Evolutionary conservation across 2,113 vertebrate species (phyloP).

Genomic region (Recurvirostra avosetta): DNA sequence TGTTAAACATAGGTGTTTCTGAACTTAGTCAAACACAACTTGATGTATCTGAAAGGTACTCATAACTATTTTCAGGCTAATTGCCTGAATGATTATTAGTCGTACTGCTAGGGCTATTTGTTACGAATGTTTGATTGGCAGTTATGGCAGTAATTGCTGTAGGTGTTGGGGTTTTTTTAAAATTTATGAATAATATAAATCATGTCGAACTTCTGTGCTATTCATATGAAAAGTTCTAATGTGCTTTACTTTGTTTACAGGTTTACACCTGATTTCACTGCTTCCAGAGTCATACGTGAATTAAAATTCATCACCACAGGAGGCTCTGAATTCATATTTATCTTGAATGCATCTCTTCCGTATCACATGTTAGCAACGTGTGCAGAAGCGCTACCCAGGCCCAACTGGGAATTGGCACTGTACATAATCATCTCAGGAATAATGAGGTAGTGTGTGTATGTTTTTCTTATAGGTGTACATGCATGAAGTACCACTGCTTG

Average conservation of each 20-base stretch:
- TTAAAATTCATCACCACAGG: conserved; percentile 88
- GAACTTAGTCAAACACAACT: not conserved
- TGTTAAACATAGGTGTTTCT: not conserved
- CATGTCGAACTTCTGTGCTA: not conserved
- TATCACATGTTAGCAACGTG: conserved; percentile 95
- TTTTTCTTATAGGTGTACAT: rapidly evolving
- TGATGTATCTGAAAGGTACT: not conserved
- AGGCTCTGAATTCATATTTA: conserved; percentile 92
- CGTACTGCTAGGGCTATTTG: not conserved
- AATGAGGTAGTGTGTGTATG: conserved; percentile 82
- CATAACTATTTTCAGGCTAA: not conserved
- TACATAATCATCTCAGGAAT: conserved; percentile 92
- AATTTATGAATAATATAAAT: not conserved
- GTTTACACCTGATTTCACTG: conserved; percentile 99
- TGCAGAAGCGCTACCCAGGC: conserved; percentile 91
- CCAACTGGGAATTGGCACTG: conserved; percentile 93
- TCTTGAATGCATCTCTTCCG: conserved; percentile 94
- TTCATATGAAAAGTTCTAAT: not conserved
- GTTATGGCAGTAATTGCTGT: not conserved
- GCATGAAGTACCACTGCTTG: rapidly evolving
- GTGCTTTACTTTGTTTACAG: conserved; percentile 65
- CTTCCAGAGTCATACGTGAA: conserved; percentile 94
- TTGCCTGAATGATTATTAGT: not conserved
- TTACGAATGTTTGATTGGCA: not conserved
- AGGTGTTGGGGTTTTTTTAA: not conserved